Conservation (phyloP, 2,797 vertebrate species). For the Pampus argenteus region DNA sequence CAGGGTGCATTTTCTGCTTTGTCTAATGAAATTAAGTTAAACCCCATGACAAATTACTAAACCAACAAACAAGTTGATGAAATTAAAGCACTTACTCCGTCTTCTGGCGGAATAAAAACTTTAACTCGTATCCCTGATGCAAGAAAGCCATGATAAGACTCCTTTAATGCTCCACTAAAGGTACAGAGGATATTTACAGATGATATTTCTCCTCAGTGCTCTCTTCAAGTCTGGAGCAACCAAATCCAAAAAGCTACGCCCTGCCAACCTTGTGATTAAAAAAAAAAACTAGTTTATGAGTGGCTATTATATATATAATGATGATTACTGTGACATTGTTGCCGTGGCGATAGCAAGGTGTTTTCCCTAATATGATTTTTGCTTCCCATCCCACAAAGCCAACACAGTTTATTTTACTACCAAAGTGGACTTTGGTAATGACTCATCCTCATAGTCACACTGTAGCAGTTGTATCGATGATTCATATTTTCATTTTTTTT, state of each 20-base stretch:
- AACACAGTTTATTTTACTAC: constrained; percentile 17
- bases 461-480: constrained; percentile 22
- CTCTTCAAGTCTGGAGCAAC: constrained; percentile 16
- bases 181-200: background rate
- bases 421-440: constrained; percentile 38
- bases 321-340: constrained; percentile 32
- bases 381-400: constrained; percentile 42
- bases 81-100: constrained; percentile 71
- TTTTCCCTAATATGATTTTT: constrained; percentile 22
- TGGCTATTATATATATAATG: constrained; percentile 42
- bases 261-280: constrained; percentile 62
- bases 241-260: constrained; percentile 47
- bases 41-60: background rate
- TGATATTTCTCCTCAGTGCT: background rate
- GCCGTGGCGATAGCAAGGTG: constrained; percentile 27
- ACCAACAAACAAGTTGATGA: background rate
- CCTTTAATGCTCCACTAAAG: constrained; percentile 7
- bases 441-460: constrained; percentile 58
- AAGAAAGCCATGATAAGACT: constrained; percentile 80
- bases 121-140: constrained; percentile 77
- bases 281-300: constrained; percentile 35
- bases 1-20: background rate
- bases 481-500: constrained; percentile 10
- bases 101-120: constrained; percentile 59
- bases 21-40: constrained; percentile 4